Evolutionary conservation across 2,797 vertebrate genomes (phyloP).

Genomic region (Crocodylus rhombifer): DNA sequence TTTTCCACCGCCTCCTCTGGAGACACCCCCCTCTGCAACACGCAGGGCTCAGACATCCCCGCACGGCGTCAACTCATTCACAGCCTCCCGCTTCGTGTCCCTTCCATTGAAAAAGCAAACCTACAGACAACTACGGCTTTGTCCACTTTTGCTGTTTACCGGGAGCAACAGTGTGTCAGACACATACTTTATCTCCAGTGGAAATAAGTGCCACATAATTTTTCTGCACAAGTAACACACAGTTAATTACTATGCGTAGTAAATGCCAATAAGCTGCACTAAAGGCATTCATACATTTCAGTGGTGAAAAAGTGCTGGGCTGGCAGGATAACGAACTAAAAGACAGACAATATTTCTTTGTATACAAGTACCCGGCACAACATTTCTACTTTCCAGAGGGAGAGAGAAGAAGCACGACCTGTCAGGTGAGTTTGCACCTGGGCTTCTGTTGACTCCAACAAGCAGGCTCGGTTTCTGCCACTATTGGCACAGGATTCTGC

Average conservation of each 20-base stretch:
- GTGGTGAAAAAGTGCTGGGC: background rate
- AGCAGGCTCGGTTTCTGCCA: background rate
- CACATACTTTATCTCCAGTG: background rate
- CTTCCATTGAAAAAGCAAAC: background rate
- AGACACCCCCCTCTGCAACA: background rate
- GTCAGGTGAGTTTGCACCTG: background rate
- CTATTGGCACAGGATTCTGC: background rate
- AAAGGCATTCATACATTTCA: background rate
- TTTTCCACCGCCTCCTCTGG: background rate
- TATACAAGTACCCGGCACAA: background rate
- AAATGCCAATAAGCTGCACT: background rate
- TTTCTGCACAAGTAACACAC: background rate
- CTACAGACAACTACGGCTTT: background rate
- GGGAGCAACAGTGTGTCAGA: background rate
- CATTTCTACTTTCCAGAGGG: background rate
- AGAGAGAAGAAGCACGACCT: background rate
- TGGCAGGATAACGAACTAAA: background rate
- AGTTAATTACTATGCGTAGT: background rate
- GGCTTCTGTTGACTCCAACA: background rate
- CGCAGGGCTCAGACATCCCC: background rate
- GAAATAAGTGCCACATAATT: background rate
- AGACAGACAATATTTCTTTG: background rate
- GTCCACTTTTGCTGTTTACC: background rate
- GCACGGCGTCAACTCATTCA: fast-evolving
- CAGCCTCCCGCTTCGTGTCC: background rate